Evolutionary conservation across 2,113 vertebrate genomes (phyloP).

Genomic region (Okapia johnstoni): DNA sequence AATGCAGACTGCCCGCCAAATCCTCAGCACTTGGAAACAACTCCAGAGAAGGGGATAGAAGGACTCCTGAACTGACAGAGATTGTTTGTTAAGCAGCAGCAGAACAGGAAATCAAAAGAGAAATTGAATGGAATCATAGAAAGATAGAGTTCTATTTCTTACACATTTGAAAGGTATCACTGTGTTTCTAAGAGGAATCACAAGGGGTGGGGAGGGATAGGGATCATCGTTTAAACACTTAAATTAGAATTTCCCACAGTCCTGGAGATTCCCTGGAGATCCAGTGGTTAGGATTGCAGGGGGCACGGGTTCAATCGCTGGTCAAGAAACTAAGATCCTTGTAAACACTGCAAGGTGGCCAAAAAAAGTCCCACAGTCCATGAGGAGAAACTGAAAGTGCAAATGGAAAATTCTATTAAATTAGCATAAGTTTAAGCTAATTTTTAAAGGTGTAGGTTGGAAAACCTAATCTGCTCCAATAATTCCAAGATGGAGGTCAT

Average conservation of each 20-base stretch:
- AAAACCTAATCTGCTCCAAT: background rate
- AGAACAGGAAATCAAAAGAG: background rate
- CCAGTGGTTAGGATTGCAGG: background rate
- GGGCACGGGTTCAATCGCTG: background rate
- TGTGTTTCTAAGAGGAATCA: background rate
- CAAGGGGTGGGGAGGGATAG: background rate
- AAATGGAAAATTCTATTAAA: background rate
- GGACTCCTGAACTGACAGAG: background rate
- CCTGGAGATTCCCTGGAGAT: background rate
- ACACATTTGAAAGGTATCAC: background rate
- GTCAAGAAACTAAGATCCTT: background rate
- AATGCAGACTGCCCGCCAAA: background rate
- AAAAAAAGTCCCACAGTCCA: background rate
- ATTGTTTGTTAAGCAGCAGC: background rate
- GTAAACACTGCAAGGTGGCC: background rate
- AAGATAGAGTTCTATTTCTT: slow-evolving; percentile 1
- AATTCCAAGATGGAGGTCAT: background rate
- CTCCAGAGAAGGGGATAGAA: background rate
- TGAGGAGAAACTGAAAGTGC: background rate
- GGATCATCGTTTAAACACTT: background rate
- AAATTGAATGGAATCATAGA: background rate
- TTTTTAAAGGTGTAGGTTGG: background rate
- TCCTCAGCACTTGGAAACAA: background rate
- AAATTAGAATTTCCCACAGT: background rate
- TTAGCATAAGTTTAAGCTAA: background rate